A percentile compares a stretch with the other conserved stretches of the same genome.
Conservation (phyloP, 2,113 vertebrate species). For the Apaloderma vittatum region DNA sequence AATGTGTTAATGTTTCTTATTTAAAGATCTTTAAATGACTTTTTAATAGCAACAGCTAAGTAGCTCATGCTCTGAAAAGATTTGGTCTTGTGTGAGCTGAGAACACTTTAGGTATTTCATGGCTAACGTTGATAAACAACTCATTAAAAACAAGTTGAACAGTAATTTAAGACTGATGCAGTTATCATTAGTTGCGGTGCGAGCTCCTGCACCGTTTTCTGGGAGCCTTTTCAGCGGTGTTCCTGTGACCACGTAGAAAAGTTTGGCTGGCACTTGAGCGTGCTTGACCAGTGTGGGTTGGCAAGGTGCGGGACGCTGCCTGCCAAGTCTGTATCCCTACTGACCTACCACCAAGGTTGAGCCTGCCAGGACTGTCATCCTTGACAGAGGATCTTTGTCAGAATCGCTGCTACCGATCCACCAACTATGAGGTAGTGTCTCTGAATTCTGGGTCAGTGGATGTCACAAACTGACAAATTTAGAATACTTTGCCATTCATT, state of each 20-base stretch:
- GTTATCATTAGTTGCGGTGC: neutral
- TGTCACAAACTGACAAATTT: slow-evolving; percentile 74
- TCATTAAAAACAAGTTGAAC: neutral
- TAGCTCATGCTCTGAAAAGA: neutral
- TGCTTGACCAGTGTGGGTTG: slow-evolving; percentile 48
- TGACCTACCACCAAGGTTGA: slow-evolving; percentile 56
- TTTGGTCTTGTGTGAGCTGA: neutral
- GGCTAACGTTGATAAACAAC: neutral
- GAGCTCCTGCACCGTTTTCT: slow-evolving; percentile 7
- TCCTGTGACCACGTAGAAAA: slow-evolving; percentile 14
- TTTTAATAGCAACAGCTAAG: neutral
- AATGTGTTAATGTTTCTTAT: neutral
- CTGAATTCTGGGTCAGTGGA: slow-evolving; percentile 72
- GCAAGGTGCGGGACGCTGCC: neutral
- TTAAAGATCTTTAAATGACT: neutral
- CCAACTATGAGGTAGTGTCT: slow-evolving; percentile 72
- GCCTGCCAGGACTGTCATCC: slow-evolving; percentile 65
- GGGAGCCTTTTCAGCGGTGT: neutral
- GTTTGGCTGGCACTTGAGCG: slow-evolving; percentile 2
- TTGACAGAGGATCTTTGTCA: slow-evolving; percentile 73
- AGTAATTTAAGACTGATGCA: neutral
- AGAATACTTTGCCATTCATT: slow-evolving; percentile 66
- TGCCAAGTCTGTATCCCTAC: slow-evolving; percentile 61
- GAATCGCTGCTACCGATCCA: slow-evolving; percentile 49
- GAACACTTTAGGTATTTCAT: neutral